These are phyloP conservation scores for Epinotia nisella DNA, from an alignment of 2,888 invertebrate genomes.

Conservation along the genomic window DNA sequence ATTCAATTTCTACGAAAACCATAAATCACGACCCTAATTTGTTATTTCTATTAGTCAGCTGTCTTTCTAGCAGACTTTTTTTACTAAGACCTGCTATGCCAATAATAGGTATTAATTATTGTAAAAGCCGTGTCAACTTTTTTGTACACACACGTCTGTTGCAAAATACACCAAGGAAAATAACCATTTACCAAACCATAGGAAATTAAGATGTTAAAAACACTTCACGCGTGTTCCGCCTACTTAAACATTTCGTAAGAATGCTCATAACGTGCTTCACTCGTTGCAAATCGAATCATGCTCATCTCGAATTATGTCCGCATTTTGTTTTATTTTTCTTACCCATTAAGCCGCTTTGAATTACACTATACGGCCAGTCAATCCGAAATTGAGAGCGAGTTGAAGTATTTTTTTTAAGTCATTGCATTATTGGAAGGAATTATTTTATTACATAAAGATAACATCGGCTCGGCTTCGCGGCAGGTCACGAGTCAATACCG, in stretches of 20 bases:
- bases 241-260: constrained; percentile 37
- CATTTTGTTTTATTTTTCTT: constrained; percentile 30
- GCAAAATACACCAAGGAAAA: constrained; percentile 4
- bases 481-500: constrained; percentile 64
- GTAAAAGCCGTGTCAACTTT: background rate
- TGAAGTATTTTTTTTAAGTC: constrained; percentile 7
- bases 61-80: background rate
- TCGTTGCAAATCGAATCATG: constrained; percentile 40
- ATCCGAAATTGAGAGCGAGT: constrained; percentile 11
- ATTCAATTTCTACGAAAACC: constrained; percentile 29
- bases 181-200: constrained; percentile 12
- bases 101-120: background rate
- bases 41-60: background rate
- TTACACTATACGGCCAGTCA: constrained; percentile 25
- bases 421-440: constrained; percentile 7
- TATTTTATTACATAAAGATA: constrained; percentile 45
- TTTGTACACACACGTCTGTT: constrained; percentile 2
- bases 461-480: constrained; percentile 51
- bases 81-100: background rate
- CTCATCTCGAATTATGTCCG: constrained; percentile 21
- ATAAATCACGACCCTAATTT: background rate
- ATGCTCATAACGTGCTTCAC: constrained; percentile 17
- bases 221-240: constrained; percentile 25
- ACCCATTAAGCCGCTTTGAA: constrained; percentile 18
- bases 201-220: constrained; percentile 27